phyloP scores from a whole-genome alignment of 2,888 invertebrate species.

The Boloria selene region DNA sequence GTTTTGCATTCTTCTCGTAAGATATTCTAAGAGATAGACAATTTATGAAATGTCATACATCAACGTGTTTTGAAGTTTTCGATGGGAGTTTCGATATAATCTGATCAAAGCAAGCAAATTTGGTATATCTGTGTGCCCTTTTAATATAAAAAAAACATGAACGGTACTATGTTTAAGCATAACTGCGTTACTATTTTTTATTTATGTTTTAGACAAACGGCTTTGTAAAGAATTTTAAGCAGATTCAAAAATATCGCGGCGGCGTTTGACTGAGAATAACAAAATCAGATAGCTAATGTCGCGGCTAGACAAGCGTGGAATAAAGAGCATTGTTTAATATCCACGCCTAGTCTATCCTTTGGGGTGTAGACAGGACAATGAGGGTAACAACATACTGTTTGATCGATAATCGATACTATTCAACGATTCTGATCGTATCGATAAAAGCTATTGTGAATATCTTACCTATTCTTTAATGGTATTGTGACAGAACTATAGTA shows the following conservation, averaged over 20 bases:
- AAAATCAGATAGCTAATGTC: conserved; percentile 53
- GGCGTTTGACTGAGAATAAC: conserved; percentile 42
- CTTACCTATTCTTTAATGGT: conserved; percentile 44
- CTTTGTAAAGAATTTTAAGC: conserved; percentile 7
- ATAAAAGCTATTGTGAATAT: conserved; percentile 64
- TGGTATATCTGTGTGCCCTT: not conserved
- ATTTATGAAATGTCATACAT: conserved; percentile 21
- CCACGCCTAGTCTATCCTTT: conserved; percentile 63
- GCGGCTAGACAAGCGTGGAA: conserved; percentile 54
- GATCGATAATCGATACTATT: conserved; percentile 66
- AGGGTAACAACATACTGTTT: conserved; percentile 60
- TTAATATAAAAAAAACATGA: no score
- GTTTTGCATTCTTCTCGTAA: conserved; percentile 36
- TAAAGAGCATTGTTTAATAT: conserved; percentile 66
- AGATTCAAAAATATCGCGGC: conserved; percentile 7
- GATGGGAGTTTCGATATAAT: not conserved
- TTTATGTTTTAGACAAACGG: not conserved
- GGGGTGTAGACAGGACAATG: conserved; percentile 77
- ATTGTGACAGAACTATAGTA: conserved; percentile 51
- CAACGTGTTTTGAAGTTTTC: conserved; percentile 13
- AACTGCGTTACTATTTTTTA: not conserved
- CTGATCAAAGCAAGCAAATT: not conserved
- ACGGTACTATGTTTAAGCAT: no score
- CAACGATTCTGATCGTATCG: conserved; percentile 70
- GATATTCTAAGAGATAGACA: conserved; percentile 33